Conservation (phyloP, 2,888 invertebrate species). For the Pocota personata region DNA sequence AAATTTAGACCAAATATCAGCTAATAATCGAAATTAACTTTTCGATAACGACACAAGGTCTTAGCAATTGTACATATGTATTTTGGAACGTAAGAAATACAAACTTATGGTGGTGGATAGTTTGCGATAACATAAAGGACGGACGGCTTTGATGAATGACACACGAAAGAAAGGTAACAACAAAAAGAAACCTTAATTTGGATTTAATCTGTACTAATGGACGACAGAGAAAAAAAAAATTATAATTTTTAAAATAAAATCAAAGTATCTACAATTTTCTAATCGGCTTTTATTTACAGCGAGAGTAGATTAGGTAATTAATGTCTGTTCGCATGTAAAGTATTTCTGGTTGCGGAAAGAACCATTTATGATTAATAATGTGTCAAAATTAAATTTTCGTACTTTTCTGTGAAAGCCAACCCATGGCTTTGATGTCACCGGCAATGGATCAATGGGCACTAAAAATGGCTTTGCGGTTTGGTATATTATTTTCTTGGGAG, state of each 20-base stretch:
- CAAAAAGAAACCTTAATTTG: constrained; percentile 14
- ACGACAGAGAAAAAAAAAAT: not conserved
- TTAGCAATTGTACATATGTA: not conserved
- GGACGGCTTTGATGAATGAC: constrained; percentile 21
- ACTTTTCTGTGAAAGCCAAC: not conserved
- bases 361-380: constrained; percentile 9
- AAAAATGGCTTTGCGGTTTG: not conserved
- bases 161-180: not conserved
- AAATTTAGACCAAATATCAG: constrained; percentile 38
- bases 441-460: not conserved
- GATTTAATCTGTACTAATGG: constrained; percentile 19
- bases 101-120: not conserved
- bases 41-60: constrained; percentile 26
- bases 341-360: not conserved
- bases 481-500: too few species aligned
- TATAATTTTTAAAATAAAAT: constrained; percentile 17
- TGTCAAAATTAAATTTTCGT: not conserved
- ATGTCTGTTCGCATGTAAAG: constrained; percentile 11
- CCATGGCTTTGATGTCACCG: not conserved
- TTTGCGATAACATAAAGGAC: constrained; percentile 10
- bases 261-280: not conserved
- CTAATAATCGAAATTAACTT: constrained; percentile 29
- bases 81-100: not conserved
- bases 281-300: not conserved
- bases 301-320: constrained; percentile 8